These are phyloP conservation scores for Tenthredo distinguenda DNA, from an alignment of 2,888 invertebrate species.

Conservation along the genomic window DNA sequence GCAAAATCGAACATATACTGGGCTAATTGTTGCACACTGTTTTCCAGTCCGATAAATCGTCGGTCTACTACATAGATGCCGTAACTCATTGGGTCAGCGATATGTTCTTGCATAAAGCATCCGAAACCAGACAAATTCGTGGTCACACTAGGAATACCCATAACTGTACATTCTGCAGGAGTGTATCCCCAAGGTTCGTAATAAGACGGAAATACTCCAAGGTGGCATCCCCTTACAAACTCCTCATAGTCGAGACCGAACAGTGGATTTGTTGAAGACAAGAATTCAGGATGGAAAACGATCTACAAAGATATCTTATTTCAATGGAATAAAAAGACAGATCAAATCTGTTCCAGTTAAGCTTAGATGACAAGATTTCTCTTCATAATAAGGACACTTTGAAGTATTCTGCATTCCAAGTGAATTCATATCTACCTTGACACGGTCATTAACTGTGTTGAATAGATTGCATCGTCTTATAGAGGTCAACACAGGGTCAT, in stretches of 20 bases:
- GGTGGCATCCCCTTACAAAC: slow-evolving; percentile 98
- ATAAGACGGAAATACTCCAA: slow-evolving; percentile 99
- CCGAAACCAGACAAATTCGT: slow-evolving; percentile 99
- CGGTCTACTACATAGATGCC: slow-evolving; percentile 99
- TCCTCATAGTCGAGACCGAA: slow-evolving; percentile 99
- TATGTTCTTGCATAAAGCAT: slow-evolving; percentile 99
- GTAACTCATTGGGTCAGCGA: slow-evolving; percentile 98
- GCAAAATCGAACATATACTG: slow-evolving; percentile 96
- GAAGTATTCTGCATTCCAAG: background rate
- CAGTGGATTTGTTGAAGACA: slow-evolving; percentile 97
- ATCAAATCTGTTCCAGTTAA: no score
- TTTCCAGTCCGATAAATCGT: slow-evolving; percentile 92
- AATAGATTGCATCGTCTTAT: slow-evolving; percentile 96
- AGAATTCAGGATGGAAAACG: slow-evolving; percentile 99
- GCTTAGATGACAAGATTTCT: background rate
- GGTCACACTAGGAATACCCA: slow-evolving; percentile 99
- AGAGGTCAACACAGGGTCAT: slow-evolving; percentile 92
- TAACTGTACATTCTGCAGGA: slow-evolving; percentile 99
- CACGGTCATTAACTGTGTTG: slow-evolving; percentile 95
- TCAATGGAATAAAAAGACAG: background rate
- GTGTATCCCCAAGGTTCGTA: slow-evolving; percentile 99
- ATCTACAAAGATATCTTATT: slow-evolving; percentile 81
- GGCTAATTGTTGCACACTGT: slow-evolving; percentile 94
- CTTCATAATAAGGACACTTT: background rate
- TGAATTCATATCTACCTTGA: slow-evolving; percentile 85